phyloP scores from a whole-genome alignment of 2,113 vertebrate species.

The Silurus glanis region DNA sequence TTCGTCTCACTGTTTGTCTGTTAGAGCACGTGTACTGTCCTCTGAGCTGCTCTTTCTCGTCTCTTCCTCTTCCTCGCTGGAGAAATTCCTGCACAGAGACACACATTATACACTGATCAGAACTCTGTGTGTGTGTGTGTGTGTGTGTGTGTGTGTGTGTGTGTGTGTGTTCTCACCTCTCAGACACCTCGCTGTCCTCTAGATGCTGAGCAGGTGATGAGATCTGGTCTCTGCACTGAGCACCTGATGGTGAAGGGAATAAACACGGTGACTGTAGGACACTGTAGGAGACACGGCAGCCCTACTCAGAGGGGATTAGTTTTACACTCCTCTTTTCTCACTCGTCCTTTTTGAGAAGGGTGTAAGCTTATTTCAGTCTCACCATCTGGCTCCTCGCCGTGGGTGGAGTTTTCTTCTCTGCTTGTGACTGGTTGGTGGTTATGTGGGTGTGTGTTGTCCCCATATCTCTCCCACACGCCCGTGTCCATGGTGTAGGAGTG shows the following conservation, averaged over 20 bases:
- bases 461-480: conserved; percentile 31
- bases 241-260: conserved; percentile 65
- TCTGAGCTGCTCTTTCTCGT: conserved; percentile 73
- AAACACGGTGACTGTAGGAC: background rate
- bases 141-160: background rate
- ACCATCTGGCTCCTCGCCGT: background rate
- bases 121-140: background rate
- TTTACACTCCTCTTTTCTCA: background rate
- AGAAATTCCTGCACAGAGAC: conserved; percentile 70
- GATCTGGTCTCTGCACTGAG: conserved; percentile 69
- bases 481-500: conserved; percentile 86
- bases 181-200: conserved; percentile 88
- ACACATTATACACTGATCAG: background rate
- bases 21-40: conserved; percentile 78
- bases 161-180: conserved; percentile 74
- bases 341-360: background rate
- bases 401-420: conserved; percentile 48
- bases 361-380: background rate
- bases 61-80: conserved; percentile 76
- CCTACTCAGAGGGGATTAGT: background rate
- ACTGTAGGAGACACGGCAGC: background rate
- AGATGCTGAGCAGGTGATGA: conserved; percentile 70
- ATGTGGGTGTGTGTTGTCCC: conserved; percentile 17
- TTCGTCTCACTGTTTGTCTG: conserved; percentile 78
- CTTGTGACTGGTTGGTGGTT: background rate